Percentiles rank a stretch among this genome's conserved stretches.
phyloP scores from a whole-genome alignment of 2,888 invertebrate species.

The Catocala sponsa region DNA sequence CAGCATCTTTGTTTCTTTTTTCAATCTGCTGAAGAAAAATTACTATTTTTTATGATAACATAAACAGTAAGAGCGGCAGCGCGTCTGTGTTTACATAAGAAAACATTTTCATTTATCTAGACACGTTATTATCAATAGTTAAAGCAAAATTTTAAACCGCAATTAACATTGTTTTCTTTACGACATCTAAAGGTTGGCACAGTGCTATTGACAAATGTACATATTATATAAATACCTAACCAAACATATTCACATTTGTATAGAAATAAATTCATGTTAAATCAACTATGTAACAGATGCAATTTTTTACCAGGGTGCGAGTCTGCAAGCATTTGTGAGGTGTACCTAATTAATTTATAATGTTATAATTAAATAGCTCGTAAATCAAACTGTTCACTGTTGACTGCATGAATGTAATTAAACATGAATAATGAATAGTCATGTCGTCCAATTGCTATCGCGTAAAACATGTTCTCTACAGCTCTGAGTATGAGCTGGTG shows the following conservation, averaged over 20 bases:
- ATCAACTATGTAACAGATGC: slow-evolving; percentile 22
- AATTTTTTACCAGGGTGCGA: slow-evolving; percentile 18
- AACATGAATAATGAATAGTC: slow-evolving; percentile 3
- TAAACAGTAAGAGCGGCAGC: slow-evolving; percentile 28
- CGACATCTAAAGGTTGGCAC: slow-evolving; percentile 22
- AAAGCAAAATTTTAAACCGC: slow-evolving; percentile 11
- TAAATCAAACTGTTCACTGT: slow-evolving; percentile 11
- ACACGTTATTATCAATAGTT: slow-evolving; percentile 13
- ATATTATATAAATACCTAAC: slow-evolving; percentile 16
- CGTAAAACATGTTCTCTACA: background rate
- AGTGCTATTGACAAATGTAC: slow-evolving; percentile 9
- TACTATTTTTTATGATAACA: slow-evolving; percentile 28
- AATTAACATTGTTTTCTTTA: slow-evolving; percentile 22
- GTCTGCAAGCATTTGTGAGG: slow-evolving; percentile 4
- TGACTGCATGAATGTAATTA: slow-evolving; percentile 11
- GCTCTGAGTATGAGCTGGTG: background rate
- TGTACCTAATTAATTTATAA: slow-evolving; percentile 3
- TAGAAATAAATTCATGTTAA: slow-evolving; percentile 15
- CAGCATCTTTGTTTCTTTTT: slow-evolving; percentile 13
- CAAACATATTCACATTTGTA: slow-evolving; percentile 24
- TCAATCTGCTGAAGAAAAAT: slow-evolving; percentile 24
- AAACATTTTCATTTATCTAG: slow-evolving; percentile 31
- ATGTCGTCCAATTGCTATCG: background rate
- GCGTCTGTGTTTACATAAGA: slow-evolving; percentile 27
- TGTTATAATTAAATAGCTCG: slow-evolving; percentile 8